phyloP scores from a whole-genome alignment of 2,113 vertebrate species.

The Gambusia affinis region DNA sequence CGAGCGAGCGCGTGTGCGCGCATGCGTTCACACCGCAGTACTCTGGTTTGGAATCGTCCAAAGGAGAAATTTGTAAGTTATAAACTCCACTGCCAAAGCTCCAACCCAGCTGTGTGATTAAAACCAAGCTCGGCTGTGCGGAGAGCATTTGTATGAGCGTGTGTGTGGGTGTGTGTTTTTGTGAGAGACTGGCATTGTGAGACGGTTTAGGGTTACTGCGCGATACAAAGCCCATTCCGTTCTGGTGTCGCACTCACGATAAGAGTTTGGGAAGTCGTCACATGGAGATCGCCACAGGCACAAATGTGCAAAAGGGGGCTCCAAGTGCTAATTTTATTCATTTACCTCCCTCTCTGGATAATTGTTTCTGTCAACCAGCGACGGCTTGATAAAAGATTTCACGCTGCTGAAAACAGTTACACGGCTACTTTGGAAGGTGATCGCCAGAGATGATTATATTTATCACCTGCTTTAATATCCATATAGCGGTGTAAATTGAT shows the following conservation, averaged over 20 bases:
- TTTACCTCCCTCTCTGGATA: conserved; percentile 80
- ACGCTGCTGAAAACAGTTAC: conserved; percentile 77
- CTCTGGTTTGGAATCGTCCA: conserved; percentile 41
- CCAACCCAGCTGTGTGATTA: conserved; percentile 50
- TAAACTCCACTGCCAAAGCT: conserved; percentile 28
- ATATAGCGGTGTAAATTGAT: conserved; percentile 76
- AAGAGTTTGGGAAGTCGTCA: conserved; percentile 73
- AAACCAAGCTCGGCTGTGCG: conserved; percentile 17
- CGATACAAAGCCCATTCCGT: conserved; percentile 56
- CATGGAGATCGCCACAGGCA: conserved; percentile 69
- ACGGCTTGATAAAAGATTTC: conserved; percentile 82
- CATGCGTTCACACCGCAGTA: conserved; percentile 3
- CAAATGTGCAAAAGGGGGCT: conserved; percentile 70
- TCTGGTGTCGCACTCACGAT: conserved; percentile 58
- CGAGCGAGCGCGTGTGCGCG: conserved; percentile 22
- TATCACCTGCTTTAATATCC: conserved; percentile 82
- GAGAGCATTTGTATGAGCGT: background rate
- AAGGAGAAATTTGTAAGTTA: conserved; percentile 43
- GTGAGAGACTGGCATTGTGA: conserved; percentile 24
- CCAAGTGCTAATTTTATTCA: conserved; percentile 79
- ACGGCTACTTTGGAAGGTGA: conserved; percentile 80
- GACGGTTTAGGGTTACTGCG: conserved; percentile 39
- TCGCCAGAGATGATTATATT: conserved; percentile 79
- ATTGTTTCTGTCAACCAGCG: conserved; percentile 83
- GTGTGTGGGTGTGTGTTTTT: background rate